Conservation (phyloP, 2,113 vertebrate species). For the Tursiops truncatus region DNA sequence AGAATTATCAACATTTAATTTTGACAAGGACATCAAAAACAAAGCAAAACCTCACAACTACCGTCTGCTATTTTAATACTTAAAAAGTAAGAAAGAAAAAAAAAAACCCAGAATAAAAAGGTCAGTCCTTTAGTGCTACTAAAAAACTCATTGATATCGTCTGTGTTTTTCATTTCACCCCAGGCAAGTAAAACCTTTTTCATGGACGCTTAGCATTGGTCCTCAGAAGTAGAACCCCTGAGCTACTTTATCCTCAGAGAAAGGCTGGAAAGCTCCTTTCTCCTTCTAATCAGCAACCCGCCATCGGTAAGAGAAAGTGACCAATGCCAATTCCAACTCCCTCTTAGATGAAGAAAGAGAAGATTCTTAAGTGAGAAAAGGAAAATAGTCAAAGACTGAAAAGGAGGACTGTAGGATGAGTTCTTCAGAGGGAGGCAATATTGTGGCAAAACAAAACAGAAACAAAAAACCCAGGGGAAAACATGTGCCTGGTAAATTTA, state of each 20-base stretch:
- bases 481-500: neutral
- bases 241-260: neutral
- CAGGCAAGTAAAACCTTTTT: neutral
- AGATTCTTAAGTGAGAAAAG: neutral
- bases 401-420: neutral
- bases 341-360: neutral
- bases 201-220: neutral
- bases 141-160: neutral
- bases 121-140: neutral
- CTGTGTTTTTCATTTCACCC: constrained; percentile 21
- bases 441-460: constrained; percentile 20
- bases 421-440: neutral
- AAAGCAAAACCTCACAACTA: constrained; percentile 13
- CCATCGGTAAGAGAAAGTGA: neutral
- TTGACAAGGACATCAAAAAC: neutral
- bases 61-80: constrained; percentile 19
- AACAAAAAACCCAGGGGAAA: neutral
- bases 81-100: neutral
- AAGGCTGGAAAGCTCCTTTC: neutral
- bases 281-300: neutral
- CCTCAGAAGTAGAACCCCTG: neutral
- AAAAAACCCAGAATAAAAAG: neutral
- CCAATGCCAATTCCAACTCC: neutral
- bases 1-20: constrained; percentile 7
- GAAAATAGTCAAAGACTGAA: constrained; percentile 4